Evolutionary conservation across 1,140 invertebrate genomes (phyloP).

Genomic region (Megathymus violae): DNA sequence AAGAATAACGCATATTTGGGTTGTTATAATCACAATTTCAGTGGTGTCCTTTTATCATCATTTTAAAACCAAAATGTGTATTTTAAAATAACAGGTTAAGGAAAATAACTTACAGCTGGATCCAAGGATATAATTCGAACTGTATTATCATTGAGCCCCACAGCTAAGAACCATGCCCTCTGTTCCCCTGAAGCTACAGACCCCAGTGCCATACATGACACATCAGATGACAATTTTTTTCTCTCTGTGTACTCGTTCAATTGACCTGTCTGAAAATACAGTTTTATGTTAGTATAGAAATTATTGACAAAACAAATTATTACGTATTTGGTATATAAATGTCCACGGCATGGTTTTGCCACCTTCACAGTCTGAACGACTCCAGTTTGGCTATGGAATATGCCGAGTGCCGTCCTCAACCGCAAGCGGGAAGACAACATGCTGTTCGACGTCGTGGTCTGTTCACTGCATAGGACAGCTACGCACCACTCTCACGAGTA

Average conservation of each 20-base stretch:
- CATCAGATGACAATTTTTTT: conserved; percentile 98
- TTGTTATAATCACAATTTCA: conserved; percentile 81
- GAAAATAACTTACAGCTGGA: conserved; percentile 92
- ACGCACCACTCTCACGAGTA: conserved; percentile 64
- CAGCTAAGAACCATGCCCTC: conserved; percentile 97
- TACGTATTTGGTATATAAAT: too few species aligned
- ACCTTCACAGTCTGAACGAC: conserved; percentile 74
- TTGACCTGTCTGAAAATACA: conserved; percentile 93
- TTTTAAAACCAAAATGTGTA: too few species aligned
- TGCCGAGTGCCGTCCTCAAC: conserved; percentile 74
- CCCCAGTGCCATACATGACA: conserved; percentile 99
- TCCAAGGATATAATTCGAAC: conserved; percentile 99
- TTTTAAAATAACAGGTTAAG: too few species aligned
- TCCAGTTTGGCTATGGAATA: conserved; percentile 82
- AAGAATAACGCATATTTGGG: conserved; percentile 82
- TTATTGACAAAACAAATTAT: too few species aligned
- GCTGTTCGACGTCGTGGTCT: conserved; percentile 74
- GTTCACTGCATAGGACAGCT: conserved; percentile 75
- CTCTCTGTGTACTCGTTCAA: conserved; percentile 99
- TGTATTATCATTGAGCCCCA: conserved; percentile 98
- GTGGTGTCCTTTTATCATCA: conserved; percentile 84
- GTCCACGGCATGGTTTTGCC: conserved; percentile 82
- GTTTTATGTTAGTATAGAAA: conserved; percentile 7
- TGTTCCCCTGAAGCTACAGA: conserved; percentile 98
- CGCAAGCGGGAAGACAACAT: conserved; percentile 61